A percentile compares a stretch with the other conserved stretches of the same genome.
These are phyloP conservation scores for Cydia fagiglandana DNA, from an alignment of 1,140 invertebrate species.

Conservation along the genomic window DNA sequence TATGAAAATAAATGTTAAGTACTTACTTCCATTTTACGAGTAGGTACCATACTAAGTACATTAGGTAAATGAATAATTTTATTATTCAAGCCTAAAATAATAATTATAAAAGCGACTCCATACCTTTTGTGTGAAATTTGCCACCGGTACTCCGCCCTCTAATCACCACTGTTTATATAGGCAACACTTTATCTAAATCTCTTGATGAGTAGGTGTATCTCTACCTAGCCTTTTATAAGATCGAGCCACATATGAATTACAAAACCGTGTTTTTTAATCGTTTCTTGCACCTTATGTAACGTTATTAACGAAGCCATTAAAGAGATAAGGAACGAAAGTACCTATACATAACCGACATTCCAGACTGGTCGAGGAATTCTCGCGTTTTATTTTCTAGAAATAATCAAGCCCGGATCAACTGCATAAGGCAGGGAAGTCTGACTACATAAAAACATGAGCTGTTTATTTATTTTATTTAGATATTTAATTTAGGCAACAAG, in stretches of 20 bases:
- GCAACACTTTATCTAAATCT: background rate
- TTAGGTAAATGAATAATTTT: no score
- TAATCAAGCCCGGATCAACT: slow-evolving; percentile 3
- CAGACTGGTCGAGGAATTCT: slow-evolving; percentile 2
- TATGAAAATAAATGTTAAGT: no score
- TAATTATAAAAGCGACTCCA: no score
- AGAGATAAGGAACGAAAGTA: background rate
- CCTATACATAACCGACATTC: background rate
- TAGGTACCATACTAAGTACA: no score
- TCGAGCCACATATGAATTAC: background rate
- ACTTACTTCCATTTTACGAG: no score
- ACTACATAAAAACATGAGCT: background rate
- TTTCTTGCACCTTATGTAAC: background rate
- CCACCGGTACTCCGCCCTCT: no score
- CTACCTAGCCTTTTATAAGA: background rate
- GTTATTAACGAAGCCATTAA: background rate
- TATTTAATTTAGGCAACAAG: no score
- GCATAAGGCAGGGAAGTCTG: slow-evolving; percentile 21
- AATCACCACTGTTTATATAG: no score
- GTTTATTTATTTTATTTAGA: no score
- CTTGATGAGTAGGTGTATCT: background rate
- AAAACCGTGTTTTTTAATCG: background rate
- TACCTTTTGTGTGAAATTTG: no score
- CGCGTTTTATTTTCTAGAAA: slow-evolving; percentile 1
- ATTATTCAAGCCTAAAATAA: no score